Base-by-base conservation (phyloP, 2,888 invertebrate species). In the Harpalus rubripes region DNA sequence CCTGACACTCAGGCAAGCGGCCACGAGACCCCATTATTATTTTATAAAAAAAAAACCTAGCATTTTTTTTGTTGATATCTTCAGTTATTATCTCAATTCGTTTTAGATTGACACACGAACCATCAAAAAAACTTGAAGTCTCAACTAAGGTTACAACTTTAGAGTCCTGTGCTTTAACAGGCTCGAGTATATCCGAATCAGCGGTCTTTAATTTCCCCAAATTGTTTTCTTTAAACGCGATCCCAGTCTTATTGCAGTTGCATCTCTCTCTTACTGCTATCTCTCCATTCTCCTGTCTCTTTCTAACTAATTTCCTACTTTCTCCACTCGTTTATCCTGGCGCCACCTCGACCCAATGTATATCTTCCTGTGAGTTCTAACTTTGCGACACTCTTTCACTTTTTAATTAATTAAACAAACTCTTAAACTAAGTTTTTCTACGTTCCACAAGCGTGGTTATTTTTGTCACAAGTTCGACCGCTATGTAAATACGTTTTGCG, bases 331-430 rank as follows among this genome's bases (percentile, higher is more conserved):
- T 85, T 79, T 58, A 59, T 85, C 58, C 79, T 80, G 65, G 63
- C 56, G 8, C 39, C 59, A 22, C 52, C 44, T 44, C 63, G 78
- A 44, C 78, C 63, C 58, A 61, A 80, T 80, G 59, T 80, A 80
- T 61, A 80, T 58, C 59, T 56, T 74, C 78, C 39, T 39, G 39
- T 41, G 41, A 61, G 41, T 78, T 84, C 52, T 39, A 84, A 84
- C 86, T 87, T 87, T 86, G 87, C 86, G 87, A 87, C 88, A 88
- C 88, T 88, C 88, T 88, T 88, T 88, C 88, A 88, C 88, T 88
- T 88, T 89, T 89, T 89, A 89, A 89, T 89, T 89, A 89, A 89
- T 89, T 89, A 88, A 88, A 88, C 88, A 87, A 88, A 87, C 87
- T 87, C 86, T 87, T 87, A 87, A 88, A 87, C 88, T 87, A 87